Conservation (phyloP, 2,113 vertebrate species). For the Platysternon megacephalum region DNA sequence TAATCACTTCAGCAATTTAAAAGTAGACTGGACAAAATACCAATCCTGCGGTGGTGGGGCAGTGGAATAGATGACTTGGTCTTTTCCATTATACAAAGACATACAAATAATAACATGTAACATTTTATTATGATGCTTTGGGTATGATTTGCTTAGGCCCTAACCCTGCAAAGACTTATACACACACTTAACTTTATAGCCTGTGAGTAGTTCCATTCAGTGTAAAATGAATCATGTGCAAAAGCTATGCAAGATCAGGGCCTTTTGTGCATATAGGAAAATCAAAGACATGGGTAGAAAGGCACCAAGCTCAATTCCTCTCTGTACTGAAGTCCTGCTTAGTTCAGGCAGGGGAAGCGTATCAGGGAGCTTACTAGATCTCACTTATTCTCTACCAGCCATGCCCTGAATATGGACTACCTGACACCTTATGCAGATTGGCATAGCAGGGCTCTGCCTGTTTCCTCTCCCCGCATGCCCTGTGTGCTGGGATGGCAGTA, state of each 20-base stretch:
- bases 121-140: accelerated
- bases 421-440: not conserved
- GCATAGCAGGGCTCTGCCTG: not conserved
- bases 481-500: not conserved
- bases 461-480: not conserved
- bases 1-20: not conserved
- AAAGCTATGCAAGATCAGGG: not conserved
- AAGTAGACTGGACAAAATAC: not conserved
- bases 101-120: not conserved
- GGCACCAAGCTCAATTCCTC: not conserved
- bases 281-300: not conserved
- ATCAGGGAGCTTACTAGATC: not conserved
- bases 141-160: not conserved
- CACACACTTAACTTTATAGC: not conserved
- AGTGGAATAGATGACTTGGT: not conserved
- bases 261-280: not conserved
- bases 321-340: not conserved
- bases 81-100: not conserved
- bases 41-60: not conserved
- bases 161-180: not conserved
- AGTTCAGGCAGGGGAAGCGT: not conserved
- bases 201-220: conserved; percentile 23
- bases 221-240: conserved; percentile 50
- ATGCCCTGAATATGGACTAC: not conserved
- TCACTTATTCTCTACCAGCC: not conserved